Percentiles rank a stretch among this genome's conserved stretches.
Conservation (phyloP, 53 echinoderm and acorn worm genomes). For the Temnopleurus reevesii region DNA sequence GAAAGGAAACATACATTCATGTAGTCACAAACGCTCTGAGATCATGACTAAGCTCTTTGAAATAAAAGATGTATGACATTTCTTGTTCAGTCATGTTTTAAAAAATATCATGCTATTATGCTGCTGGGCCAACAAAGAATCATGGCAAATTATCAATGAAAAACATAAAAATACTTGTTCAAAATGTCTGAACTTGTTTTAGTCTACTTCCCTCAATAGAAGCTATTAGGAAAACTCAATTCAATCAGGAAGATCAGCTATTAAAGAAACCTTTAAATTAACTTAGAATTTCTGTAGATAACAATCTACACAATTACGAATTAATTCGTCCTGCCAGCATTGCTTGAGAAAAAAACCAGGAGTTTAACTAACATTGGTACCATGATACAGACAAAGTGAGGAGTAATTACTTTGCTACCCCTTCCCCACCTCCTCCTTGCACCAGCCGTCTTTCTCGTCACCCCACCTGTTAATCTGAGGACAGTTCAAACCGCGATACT, state of each 20-base stretch:
- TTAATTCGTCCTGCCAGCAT: background rate
- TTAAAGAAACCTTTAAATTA: no score
- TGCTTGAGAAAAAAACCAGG: background rate
- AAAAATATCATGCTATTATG: no score
- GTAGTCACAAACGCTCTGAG: background rate
- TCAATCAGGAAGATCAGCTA: no score
- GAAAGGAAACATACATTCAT: conserved; percentile 16
- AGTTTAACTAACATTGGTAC: background rate
- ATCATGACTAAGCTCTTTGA: conserved; percentile 10
- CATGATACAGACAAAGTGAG: background rate
- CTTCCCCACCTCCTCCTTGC: background rate
- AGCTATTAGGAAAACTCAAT: no score
- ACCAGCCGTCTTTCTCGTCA: background rate
- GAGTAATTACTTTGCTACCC: background rate
- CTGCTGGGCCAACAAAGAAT: no score
- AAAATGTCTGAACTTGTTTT: no score
- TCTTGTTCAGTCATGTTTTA: no score
- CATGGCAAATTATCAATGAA: no score
- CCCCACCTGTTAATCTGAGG: conserved; percentile 31
- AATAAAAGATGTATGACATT: background rate
- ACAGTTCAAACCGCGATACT: conserved; percentile 19
- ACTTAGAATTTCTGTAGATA: no score
- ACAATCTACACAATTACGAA: no score
- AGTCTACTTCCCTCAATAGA: no score
- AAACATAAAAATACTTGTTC: no score